These are phyloP conservation scores for Calephelis virginiensis DNA, from an alignment of 1,140 invertebrate species.

Conservation along the genomic window DNA sequence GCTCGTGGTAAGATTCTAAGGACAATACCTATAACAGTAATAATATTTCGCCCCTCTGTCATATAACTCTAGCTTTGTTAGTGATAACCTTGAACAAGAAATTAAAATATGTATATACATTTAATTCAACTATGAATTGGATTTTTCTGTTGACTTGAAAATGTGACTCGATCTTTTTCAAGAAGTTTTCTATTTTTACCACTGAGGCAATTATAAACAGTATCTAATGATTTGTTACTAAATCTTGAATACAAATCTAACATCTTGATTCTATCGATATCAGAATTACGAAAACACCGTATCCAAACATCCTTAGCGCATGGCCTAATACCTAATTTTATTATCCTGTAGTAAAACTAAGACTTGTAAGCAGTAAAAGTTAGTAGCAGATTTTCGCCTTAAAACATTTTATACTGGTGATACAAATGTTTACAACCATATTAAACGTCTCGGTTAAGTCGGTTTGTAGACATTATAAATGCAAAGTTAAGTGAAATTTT, in stretches of 20 bases:
- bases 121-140: too few species aligned
- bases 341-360: slow-evolving; percentile 11
- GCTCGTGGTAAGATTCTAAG: too few species aligned
- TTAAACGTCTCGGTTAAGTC: neutral
- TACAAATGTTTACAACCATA: slow-evolving; percentile 11
- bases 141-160: too few species aligned
- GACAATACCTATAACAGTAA: too few species aligned
- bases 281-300: neutral
- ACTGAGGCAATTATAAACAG: too few species aligned
- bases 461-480: neutral
- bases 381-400: slow-evolving; percentile 16
- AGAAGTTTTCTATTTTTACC: too few species aligned
- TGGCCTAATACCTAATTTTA: slow-evolving; percentile 11
- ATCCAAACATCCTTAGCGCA: neutral
- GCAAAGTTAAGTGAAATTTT: neutral
- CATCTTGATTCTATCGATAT: neutral
- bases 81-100: too few species aligned
- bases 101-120: too few species aligned
- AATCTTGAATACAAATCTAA: neutral
- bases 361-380: slow-evolving; percentile 9
- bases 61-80: too few species aligned
- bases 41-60: too few species aligned
- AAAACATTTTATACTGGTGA: slow-evolving; percentile 8
- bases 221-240: too few species aligned
- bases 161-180: too few species aligned